Evolutionary conservation across 1,140 invertebrate species (phyloP).

Genomic region (Hylaeus volcanicus): DNA sequence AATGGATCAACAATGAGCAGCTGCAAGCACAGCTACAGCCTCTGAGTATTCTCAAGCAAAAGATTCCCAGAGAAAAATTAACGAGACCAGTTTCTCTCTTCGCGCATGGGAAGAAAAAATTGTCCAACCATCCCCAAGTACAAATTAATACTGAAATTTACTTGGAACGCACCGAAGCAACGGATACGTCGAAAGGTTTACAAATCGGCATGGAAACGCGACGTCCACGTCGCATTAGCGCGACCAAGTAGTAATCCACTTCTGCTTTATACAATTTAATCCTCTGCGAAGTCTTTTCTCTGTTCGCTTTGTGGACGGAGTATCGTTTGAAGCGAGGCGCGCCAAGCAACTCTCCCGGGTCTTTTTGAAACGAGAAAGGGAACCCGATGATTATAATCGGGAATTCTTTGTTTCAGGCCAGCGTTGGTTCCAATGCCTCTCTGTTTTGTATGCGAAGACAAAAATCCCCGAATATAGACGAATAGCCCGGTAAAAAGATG

Average conservation of each 20-base stretch:
- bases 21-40: no score
- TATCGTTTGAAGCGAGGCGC: background rate
- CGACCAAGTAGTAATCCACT: background rate
- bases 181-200: no score
- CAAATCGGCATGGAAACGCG: no score
- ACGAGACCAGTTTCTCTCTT: no score
- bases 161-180: no score
- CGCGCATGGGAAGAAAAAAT: no score
- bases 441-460: conserved; percentile 32
- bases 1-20: no score
- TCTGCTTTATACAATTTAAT: background rate
- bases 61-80: no score
- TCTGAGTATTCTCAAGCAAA: no score
- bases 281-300: background rate
- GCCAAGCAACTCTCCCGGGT: background rate
- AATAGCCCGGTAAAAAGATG: conserved; percentile 53
- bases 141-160: no score
- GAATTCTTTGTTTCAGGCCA: background rate
- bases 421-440: background rate
- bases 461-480: conserved; percentile 27
- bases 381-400: conserved; percentile 6
- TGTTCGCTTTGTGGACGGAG: background rate
- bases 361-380: background rate
- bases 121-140: no score
- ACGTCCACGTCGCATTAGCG: no score